Percentiles rank a stretch among this genome's conserved stretches.
phyloP scores from a whole-genome alignment of 2,888 invertebrate genomes.

The Andrena bicolor region DNA sequence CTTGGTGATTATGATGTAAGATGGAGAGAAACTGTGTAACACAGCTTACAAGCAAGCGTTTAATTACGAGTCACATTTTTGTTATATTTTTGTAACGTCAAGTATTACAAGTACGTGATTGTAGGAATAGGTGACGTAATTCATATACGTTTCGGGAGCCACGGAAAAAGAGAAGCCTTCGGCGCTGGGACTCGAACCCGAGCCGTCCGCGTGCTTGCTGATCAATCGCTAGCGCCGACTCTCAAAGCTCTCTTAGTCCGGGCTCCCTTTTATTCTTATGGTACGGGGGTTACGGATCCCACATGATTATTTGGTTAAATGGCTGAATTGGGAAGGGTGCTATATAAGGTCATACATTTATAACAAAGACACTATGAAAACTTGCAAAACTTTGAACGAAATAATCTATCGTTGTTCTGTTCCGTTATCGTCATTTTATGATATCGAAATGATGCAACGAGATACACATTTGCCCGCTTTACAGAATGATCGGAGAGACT shows the following conservation, averaged over 20 bases:
- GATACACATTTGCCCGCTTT: conserved; percentile 65
- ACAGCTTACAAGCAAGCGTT: no score
- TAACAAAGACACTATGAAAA: conserved; percentile 36
- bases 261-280: no score
- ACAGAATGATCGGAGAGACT: conserved; percentile 51
- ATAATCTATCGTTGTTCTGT: conserved; percentile 33
- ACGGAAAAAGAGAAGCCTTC: no score
- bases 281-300: no score
- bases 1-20: neutral
- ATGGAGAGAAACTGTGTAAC: neutral
- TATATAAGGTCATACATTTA: conserved; percentile 77
- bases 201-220: no score
- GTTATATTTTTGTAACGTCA: conserved; percentile 19
- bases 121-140: no score
- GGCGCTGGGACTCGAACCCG: no score
- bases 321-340: conserved; percentile 82
- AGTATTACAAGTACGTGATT: conserved; percentile 27
- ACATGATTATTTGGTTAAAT: conserved; percentile 43
- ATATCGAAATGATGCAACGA: conserved; percentile 45
- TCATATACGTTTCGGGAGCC: no score
- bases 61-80: no score
- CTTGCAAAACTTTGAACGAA: conserved; percentile 30
- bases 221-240: no score
- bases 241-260: no score
- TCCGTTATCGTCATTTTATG: conserved; percentile 36